A percentile compares a stretch with the other conserved stretches of the same genome.
Evolutionary conservation across 2,797 vertebrate species (phyloP).

Genomic region (Clarias platycephalus): DNA sequence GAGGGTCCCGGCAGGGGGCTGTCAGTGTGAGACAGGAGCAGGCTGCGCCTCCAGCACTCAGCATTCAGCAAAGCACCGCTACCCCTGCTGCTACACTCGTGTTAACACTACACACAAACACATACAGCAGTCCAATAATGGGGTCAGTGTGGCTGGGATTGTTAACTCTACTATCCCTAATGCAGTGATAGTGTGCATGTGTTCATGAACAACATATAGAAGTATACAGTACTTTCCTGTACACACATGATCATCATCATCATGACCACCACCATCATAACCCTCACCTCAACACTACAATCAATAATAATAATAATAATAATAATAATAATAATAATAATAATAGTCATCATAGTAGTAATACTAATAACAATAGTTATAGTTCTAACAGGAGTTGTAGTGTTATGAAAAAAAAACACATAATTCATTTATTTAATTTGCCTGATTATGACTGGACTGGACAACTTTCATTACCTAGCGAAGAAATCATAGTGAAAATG

Average conservation of each 20-base stretch:
- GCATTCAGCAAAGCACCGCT: slow-evolving; percentile 31
- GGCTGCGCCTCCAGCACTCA: slow-evolving; percentile 57
- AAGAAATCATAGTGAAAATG: neutral
- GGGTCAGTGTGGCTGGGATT: slow-evolving; percentile 24
- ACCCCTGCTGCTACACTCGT: slow-evolving; percentile 25
- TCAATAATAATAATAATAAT: neutral
- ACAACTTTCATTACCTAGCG: neutral
- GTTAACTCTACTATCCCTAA: neutral
- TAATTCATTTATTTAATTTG: neutral
- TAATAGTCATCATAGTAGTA: neutral
- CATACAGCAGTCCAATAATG: slow-evolving; percentile 32
- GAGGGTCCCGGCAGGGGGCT: slow-evolving; percentile 71
- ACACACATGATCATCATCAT: neutral
- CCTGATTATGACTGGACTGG: neutral
- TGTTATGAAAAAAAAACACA: neutral
- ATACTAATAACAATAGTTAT: neutral
- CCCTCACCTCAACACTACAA: neutral
- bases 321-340: neutral
- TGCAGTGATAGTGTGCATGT: neutral
- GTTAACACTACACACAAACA: slow-evolving; percentile 31
- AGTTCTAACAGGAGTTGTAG: neutral
- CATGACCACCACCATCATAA: neutral
- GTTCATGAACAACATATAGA: slow-evolving; percentile 26
- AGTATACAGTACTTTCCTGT: neutral
- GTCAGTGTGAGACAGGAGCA: slow-evolving; percentile 67